Conservation (phyloP, 2,797 vertebrate species). For the Anabacerthia variegaticeps region DNA sequence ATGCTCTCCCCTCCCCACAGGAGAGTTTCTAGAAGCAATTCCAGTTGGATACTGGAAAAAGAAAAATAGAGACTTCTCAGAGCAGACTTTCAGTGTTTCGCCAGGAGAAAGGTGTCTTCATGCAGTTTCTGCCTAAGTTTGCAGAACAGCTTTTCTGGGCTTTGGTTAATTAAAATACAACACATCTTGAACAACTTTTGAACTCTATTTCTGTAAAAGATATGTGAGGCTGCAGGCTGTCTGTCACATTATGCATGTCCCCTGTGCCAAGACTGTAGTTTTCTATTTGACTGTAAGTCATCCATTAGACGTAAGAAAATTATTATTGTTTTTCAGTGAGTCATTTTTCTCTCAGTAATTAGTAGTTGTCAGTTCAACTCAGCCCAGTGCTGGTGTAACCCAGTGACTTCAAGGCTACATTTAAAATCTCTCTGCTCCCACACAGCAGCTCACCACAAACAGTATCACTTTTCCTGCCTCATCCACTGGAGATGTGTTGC, state of each 20-base stretch:
- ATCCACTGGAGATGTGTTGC: background rate
- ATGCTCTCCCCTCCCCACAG: background rate
- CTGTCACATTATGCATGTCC: background rate
- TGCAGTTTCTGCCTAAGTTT: background rate
- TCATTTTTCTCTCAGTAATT: conserved; percentile 54
- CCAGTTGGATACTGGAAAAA: background rate
- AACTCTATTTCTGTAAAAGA: conserved; percentile 1
- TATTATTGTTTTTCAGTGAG: conserved; percentile 42
- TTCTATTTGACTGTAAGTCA: conserved; percentile 43
- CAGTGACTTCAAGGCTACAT: conserved; percentile 21
- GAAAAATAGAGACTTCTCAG: background rate
- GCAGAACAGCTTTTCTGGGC: background rate
- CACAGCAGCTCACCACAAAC: background rate
- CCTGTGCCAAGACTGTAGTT: background rate
- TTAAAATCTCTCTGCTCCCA: conserved; percentile 26
- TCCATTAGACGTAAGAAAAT: conserved; percentile 22
- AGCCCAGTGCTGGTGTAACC: background rate
- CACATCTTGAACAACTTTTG: background rate
- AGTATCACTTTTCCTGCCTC: background rate
- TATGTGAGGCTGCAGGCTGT: background rate
- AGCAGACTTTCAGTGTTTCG: background rate
- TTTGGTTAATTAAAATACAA: conserved; percentile 2
- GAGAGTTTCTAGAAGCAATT: background rate
- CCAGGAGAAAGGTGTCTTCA: background rate
- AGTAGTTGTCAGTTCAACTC: conserved; percentile 35